A percentile compares a stretch with the other conserved stretches of the same genome.
These are phyloP conservation scores for Cristatella mucedo DNA, from an alignment of 2,888 invertebrate genomes.

Conservation along the genomic window DNA sequence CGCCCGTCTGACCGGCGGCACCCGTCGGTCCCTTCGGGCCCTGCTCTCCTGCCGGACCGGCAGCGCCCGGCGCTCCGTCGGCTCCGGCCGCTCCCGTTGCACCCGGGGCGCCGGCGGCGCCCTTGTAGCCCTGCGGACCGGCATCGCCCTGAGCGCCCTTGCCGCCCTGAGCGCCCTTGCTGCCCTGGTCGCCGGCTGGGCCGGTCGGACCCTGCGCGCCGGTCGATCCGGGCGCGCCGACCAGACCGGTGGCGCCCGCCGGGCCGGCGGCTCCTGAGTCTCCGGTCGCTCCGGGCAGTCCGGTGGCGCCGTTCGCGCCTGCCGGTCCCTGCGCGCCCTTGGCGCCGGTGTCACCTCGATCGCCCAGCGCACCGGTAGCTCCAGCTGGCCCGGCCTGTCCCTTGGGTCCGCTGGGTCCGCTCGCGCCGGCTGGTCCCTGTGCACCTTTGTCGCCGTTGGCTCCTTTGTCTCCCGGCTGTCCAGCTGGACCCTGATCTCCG, in stretches of 20 bases:
- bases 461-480: slow-evolving; percentile 3
- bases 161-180: not conserved
- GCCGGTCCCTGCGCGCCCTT: not conserved
- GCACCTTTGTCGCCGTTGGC: slow-evolving; percentile 1
- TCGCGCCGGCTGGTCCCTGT: slow-evolving; percentile 1
- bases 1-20: not conserved
- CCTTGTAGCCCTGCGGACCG: no score
- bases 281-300: no score
- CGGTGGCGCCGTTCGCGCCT: not conserved
- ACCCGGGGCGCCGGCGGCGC: not conserved
- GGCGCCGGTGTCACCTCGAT: slow-evolving; percentile 1
- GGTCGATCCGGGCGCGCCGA: not conserved
- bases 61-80: not conserved
- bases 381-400: slow-evolving; percentile 1
- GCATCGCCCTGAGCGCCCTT: not conserved
- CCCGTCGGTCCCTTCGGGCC: not conserved
- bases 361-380: slow-evolving; percentile 11
- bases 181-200: no score
- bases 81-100: not conserved
- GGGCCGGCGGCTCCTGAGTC: not conserved
- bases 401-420: slow-evolving; percentile 1
- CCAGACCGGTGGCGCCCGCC: not conserved
- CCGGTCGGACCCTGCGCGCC: not conserved
- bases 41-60: no score
- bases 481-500: no score